Conservation (phyloP, 1,140 invertebrate species). For the Ceratina calcarata region DNA sequence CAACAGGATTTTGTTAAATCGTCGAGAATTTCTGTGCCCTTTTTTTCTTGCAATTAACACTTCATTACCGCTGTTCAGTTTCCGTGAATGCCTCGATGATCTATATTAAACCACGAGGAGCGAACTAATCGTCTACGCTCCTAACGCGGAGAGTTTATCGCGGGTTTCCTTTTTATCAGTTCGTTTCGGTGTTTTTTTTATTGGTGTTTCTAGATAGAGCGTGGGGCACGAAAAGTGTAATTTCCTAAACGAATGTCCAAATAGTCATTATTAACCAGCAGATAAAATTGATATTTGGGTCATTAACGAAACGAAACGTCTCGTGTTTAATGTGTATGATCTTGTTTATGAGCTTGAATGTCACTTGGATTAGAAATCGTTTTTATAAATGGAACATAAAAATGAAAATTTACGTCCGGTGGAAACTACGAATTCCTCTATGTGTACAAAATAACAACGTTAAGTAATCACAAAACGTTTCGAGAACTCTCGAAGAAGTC, state of each 20-base stretch:
- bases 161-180: not conserved
- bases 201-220: too few species aligned
- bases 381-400: too few species aligned
- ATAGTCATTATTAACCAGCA: not conserved
- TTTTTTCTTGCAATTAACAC: constrained; percentile 42
- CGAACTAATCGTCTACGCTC: constrained; percentile 23
- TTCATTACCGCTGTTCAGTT: constrained; percentile 25
- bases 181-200: not conserved
- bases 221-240: constrained; percentile 38
- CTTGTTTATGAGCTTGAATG: too few species aligned
- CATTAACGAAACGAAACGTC: too few species aligned
- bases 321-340: too few species aligned
- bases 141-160: constrained; percentile 4
- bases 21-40: constrained; percentile 19
- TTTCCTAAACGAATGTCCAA: constrained; percentile 43
- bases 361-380: too few species aligned
- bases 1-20: constrained; percentile 29
- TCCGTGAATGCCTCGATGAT: constrained; percentile 31
- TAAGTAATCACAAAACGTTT: too few species aligned
- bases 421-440: too few species aligned
- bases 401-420: too few species aligned
- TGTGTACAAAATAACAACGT: too few species aligned
- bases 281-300: constrained; percentile 42
- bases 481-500: too few species aligned
- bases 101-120: constrained; percentile 15